Percentiles rank a stretch among this genome's conserved stretches.
These are phyloP conservation scores for Seira ritae DNA, from an alignment of 2,888 invertebrate species.

Conservation along the genomic window DNA sequence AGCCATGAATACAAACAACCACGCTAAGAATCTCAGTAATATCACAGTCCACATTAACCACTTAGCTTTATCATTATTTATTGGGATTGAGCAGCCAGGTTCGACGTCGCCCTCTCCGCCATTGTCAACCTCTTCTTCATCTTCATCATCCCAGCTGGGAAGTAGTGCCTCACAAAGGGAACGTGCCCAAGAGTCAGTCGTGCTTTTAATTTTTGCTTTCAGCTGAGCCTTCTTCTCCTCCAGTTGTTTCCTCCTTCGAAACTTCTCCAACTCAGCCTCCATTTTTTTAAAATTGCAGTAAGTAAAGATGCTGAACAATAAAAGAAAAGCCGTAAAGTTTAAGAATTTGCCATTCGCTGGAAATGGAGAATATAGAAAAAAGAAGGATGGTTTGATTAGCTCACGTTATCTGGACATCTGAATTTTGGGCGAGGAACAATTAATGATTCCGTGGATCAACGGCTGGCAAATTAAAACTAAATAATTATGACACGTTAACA, in stretches of 20 bases:
- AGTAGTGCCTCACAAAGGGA: constrained; percentile 31
- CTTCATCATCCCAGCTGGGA: constrained; percentile 36
- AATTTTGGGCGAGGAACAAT: too few relatives aligned
- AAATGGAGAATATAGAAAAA: too few relatives aligned
- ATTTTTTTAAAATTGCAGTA: constrained; percentile 35
- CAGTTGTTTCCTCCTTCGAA: constrained; percentile 63
- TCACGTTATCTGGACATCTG: too few relatives aligned
- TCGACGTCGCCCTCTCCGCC: constrained; percentile 36
- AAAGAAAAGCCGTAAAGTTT: background rate
- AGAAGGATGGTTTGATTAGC: too few relatives aligned
- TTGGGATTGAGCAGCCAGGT: too few relatives aligned
- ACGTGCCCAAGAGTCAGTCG: constrained; percentile 13
- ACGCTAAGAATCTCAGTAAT: constrained; percentile 82
- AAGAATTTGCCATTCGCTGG: too few relatives aligned
- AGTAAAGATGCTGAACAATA: background rate
- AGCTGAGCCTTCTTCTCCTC: constrained; percentile 57
- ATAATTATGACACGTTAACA: too few relatives aligned
- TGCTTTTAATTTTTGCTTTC: constrained; percentile 45
- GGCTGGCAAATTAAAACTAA: too few relatives aligned
- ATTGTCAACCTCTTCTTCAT: constrained; percentile 2
- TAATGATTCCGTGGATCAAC: too few relatives aligned
- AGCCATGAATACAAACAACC: constrained; percentile 85
- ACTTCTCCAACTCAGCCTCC: constrained; percentile 70
- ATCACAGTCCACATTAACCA: constrained; percentile 70
- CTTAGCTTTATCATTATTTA: constrained; percentile 21